Percentiles rank a stretch among this genome's conserved stretches.
Conservation (phyloP, 2,888 invertebrate genomes). For the Melieria omissa region DNA sequence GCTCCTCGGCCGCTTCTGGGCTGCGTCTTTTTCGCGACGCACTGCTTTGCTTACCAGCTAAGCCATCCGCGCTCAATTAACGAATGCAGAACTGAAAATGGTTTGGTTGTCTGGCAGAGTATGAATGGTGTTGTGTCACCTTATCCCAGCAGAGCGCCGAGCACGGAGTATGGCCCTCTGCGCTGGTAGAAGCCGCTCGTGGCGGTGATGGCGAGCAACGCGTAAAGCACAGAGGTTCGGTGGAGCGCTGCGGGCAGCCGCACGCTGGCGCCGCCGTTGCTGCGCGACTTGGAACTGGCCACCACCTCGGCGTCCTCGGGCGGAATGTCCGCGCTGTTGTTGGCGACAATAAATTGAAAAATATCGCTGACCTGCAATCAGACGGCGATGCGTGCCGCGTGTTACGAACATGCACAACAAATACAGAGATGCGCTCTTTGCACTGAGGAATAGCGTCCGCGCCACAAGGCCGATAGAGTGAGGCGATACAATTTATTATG, state of each 20-base stretch:
- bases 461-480: too few species aligned
- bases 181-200: conserved; percentile 52
- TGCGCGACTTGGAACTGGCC: conserved; percentile 67
- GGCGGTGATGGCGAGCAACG: conserved; percentile 43
- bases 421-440: too few species aligned
- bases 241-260: conserved; percentile 44
- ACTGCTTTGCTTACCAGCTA: too few species aligned
- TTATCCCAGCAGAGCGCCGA: background rate
- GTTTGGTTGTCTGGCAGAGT: too few species aligned
- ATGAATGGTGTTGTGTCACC: background rate
- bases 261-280: conserved; percentile 53
- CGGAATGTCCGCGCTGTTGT: conserved; percentile 61
- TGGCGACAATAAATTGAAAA: conserved; percentile 73
- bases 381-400: background rate
- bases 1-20: too few species aligned
- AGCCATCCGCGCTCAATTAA: too few species aligned
- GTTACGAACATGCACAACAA: too few species aligned
- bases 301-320: conserved; percentile 67
- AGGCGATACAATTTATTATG: too few species aligned
- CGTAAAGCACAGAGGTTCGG: conserved; percentile 32
- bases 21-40: too few species aligned
- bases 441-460: too few species aligned
- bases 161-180: conserved; percentile 40
- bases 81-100: too few species aligned
- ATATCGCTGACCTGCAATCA: conserved; percentile 74